These are phyloP conservation scores for Ammodytes dubius DNA, from an alignment of 2,113 vertebrate species.

Conservation along the genomic window DNA sequence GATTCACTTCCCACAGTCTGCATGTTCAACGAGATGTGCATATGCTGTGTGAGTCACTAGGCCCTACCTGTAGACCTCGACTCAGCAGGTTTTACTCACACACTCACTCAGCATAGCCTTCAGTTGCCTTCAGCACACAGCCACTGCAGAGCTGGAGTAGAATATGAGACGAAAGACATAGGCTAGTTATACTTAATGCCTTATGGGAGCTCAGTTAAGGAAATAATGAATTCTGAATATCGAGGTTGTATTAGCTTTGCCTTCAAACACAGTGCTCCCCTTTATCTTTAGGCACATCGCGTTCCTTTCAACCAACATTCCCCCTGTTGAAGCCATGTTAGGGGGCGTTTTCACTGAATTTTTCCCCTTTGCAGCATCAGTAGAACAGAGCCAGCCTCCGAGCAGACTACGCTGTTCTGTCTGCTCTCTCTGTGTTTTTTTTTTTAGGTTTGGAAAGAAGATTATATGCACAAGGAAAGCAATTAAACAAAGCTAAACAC, in stretches of 20 bases:
- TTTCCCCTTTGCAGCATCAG: constrained; percentile 84
- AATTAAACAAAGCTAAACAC: constrained; percentile 58
- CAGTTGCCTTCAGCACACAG: not conserved
- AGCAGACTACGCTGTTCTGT: constrained; percentile 65
- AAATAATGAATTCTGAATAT: not conserved
- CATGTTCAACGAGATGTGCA: not conserved
- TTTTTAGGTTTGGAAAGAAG: constrained; percentile 54
- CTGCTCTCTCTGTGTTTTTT: constrained; percentile 56
- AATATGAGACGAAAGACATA: not conserved
- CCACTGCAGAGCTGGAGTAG: not conserved
- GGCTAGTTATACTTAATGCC: not conserved
- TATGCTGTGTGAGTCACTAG: not conserved
- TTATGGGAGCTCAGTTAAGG: not conserved
- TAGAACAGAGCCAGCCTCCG: constrained; percentile 81
- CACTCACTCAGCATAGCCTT: not conserved
- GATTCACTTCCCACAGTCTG: not conserved
- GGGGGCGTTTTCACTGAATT: constrained; percentile 78
- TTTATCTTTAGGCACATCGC: constrained; percentile 6
- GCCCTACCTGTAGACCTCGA: not conserved
- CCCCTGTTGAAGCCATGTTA: constrained; percentile 44
- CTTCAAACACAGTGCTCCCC: no score
- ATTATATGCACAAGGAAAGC: constrained; percentile 69
- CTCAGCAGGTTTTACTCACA: not conserved
- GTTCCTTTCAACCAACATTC: constrained; percentile 13
- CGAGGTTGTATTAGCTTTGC: not conserved